Percentiles rank a stretch among this genome's conserved stretches.
Evolutionary conservation across 2,113 vertebrate species (phyloP).

Genomic region (Phycodurus eques): DNA sequence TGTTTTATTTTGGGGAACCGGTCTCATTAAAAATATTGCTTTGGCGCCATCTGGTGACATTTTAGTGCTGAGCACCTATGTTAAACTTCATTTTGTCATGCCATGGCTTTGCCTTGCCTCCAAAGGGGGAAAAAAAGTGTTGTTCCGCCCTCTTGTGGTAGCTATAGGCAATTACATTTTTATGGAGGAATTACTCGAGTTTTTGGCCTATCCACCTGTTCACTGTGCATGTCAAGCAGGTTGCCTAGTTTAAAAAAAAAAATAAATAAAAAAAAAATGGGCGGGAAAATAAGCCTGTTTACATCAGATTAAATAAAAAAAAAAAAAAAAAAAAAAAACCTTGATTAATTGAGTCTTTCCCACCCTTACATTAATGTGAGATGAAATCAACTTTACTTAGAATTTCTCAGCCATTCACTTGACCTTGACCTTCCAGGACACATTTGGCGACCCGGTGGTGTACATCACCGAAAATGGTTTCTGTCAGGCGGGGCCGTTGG

Average conservation of each 20-base stretch:
- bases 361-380: too few species aligned
- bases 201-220: background rate
- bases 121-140: background rate
- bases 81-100: too few species aligned
- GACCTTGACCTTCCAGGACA: constrained; percentile 73
- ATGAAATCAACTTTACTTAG: background rate
- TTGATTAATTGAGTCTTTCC: too few species aligned
- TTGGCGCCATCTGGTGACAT: background rate
- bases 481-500: constrained; percentile 75
- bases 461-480: constrained; percentile 89
- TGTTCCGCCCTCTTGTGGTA: background rate
- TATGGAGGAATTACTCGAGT: background rate
- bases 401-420: constrained; percentile 20
- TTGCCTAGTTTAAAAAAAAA: too few species aligned
- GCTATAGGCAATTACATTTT: too few species aligned
- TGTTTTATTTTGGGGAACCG: too few species aligned
- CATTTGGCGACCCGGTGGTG: constrained; percentile 79
- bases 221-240: too few species aligned
- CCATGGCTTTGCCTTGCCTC: background rate
- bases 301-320: too few species aligned
- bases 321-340: too few species aligned
- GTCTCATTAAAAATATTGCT: background rate
- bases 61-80: too few species aligned
- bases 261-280: too few species aligned
- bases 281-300: too few species aligned